Conservation (phyloP, 2,888 invertebrate genomes). For the Pycnomerus fuliginosus region DNA sequence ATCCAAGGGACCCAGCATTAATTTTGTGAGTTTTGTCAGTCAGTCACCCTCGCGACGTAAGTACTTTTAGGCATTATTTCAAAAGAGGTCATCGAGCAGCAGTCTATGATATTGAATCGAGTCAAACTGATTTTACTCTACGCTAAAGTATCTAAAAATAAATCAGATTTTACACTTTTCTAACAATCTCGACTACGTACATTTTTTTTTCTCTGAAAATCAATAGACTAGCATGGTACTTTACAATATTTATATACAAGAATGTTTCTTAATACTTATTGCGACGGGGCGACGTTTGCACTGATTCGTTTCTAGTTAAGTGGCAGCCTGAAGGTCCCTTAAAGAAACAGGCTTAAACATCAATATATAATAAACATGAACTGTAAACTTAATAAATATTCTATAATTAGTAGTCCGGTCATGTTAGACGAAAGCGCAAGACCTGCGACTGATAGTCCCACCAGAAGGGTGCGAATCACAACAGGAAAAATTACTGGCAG, state of each 20-base stretch:
- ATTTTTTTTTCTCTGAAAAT: conserved; percentile 33
- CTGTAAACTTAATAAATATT: not conserved
- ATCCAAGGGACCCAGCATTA: conserved; percentile 41
- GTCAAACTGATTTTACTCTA: conserved; percentile 27
- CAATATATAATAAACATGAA: not conserved
- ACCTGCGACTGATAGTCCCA: too few species aligned
- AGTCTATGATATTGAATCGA: conserved; percentile 32
- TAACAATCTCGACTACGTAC: conserved; percentile 29
- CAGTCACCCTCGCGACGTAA: conserved; percentile 47
- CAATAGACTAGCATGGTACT: conserved; percentile 23
- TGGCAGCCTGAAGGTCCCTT: conserved; percentile 26
- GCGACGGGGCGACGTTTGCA: conserved; percentile 42
- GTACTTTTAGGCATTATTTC: conserved; percentile 42
- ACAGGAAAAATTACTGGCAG: too few species aligned
- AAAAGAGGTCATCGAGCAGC: conserved; percentile 39
- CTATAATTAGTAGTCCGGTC: too few species aligned
- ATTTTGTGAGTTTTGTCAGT: conserved; percentile 38
- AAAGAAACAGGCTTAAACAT: conserved; percentile 6
- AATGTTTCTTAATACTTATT: conserved; percentile 43
- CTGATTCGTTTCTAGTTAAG: conserved; percentile 28
- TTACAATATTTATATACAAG: conserved; percentile 26
- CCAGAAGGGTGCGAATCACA: too few species aligned
- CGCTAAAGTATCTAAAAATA: conserved; percentile 37
- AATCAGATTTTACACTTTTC: conserved; percentile 27
- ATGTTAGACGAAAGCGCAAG: too few species aligned